Base-by-base conservation (phyloP, 2,888 invertebrate species). In the Antheraea assamensis region DNA sequence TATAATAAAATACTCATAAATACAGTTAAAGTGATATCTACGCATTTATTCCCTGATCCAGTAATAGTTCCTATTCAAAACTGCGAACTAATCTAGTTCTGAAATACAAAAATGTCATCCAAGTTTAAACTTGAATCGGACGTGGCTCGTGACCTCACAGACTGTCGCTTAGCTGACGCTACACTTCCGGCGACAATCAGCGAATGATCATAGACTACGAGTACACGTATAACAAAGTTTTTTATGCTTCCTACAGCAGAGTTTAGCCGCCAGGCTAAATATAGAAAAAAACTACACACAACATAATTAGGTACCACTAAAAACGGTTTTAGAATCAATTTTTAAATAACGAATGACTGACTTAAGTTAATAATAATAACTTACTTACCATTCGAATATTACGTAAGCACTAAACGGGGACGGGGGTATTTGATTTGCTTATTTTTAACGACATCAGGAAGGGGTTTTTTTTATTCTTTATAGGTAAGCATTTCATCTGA, bases 131-230 rank as follows among this genome's bases (percentile, higher is more conserved):
- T 68, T 35, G 21, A n/a, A 35, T 68, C 68, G n/a, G 19, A 35
- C 24, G 27, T 35, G 31, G 21, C 10, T 68, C 68, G 68, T 68
- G 68, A 68, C 35, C 68, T 68, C 35, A 35, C 35, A 35, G 31
- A 17, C 61, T 35, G 64, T 66, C 27, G 19, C 64, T 66, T 66
- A 31, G 64, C 27, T 66, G 35, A 68, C 35, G 68, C 35, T 68
- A 68, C n/a, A 35, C 24, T 68, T 61, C 61, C 61, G 61, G 61
- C 27, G 35, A 35, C 35, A 35, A 35, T 68, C 35, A 21, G 35
- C 21, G 2, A 68, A 8, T 35, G 35, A 35, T 68, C 35, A 68
- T 31, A 68, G 35, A 68, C 35, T 35, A 68, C 68, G 21, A 68
- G 21, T 35, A 68, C 68, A n/a, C 35, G 68, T 68, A 21, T n/a